Conservation (phyloP, 1,140 invertebrate genomes). For the Steinernema khuongi region DNA sequence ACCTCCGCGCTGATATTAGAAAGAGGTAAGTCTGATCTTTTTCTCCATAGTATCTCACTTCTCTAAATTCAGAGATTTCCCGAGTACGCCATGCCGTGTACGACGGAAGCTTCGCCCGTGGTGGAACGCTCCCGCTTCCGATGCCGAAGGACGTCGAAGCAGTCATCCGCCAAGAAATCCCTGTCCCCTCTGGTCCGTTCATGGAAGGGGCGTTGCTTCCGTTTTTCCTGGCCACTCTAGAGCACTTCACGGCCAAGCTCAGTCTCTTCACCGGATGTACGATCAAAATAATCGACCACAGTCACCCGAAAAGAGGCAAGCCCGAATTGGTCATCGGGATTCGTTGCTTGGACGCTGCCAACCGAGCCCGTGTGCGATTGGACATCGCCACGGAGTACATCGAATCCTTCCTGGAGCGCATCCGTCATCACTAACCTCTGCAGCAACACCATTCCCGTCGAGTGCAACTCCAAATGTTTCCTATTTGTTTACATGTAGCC, state of each 20-base stretch:
- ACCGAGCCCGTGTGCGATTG: background rate
- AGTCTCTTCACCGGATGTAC: background rate
- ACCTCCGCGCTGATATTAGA: background rate
- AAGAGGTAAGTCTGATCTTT: background rate
- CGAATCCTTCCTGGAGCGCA: background rate
- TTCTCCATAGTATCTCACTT: background rate
- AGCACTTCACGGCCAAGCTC: background rate
- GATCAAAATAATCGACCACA: background rate
- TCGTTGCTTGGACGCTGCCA: background rate
- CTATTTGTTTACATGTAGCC: too few relatives aligned
- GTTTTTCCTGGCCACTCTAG: background rate
- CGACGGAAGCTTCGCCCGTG: background rate
- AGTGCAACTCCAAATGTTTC: too few relatives aligned
- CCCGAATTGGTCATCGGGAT: background rate
- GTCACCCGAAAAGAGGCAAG: background rate
- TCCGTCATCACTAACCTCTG: background rate
- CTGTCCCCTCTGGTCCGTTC: background rate
- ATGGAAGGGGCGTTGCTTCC: too few relatives aligned
- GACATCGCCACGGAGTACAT: background rate
- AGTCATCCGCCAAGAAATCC: background rate
- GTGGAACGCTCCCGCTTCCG: background rate
- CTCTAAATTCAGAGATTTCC: background rate
- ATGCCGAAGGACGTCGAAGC: background rate
- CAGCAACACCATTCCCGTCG: too few relatives aligned
- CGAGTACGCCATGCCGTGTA: background rate